These are phyloP conservation scores for Cantharis nigra DNA, from an alignment of 2,888 invertebrate species.

Conservation along the genomic window DNA sequence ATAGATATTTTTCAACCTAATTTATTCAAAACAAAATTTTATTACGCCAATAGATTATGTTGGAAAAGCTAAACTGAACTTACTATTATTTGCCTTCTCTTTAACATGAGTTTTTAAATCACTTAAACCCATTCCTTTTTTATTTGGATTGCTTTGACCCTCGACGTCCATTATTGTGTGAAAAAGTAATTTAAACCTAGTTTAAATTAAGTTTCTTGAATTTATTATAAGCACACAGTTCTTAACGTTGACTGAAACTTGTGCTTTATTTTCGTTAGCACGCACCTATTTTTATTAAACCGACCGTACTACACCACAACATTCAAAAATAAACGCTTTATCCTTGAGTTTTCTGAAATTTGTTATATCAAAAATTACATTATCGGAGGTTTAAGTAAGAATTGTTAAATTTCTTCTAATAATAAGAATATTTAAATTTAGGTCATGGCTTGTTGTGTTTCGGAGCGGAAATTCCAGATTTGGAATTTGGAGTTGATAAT, in stretches of 20 bases:
- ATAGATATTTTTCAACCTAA: background rate
- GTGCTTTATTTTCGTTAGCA: background rate
- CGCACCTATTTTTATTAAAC: background rate
- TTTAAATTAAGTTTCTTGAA: background rate
- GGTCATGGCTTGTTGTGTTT: no score
- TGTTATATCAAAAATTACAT: background rate
- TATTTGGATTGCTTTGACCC: constrained; percentile 55
- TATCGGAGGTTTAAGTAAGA: background rate
- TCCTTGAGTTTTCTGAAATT: background rate
- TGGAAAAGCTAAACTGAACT: background rate
- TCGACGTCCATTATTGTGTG: constrained; percentile 64
- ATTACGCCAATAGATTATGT: background rate
- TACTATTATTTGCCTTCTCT: constrained; percentile 15
- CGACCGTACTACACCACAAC: background rate
- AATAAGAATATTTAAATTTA: background rate
- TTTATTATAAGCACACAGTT: background rate
- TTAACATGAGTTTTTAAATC: constrained; percentile 5
- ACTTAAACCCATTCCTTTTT: background rate
- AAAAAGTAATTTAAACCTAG: background rate
- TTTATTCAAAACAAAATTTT: background rate
- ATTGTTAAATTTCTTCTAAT: background rate
- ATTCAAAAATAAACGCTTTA: background rate
- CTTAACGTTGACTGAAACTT: background rate
- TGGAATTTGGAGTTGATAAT: no score
- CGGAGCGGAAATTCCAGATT: background rate